Conservation (phyloP, 2,797 vertebrate species). For the Chromis chromis region DNA sequence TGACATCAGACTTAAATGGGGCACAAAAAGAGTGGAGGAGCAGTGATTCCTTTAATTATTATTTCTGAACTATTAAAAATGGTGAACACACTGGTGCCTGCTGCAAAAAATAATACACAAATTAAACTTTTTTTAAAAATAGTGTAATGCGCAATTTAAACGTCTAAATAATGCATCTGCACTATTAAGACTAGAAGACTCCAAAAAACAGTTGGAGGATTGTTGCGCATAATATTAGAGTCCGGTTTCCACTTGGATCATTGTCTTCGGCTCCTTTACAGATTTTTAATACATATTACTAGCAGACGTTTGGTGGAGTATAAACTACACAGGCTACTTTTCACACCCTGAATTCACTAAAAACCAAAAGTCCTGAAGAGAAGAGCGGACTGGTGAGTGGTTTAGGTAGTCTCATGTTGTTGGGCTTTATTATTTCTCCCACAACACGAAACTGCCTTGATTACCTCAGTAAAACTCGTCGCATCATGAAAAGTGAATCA, state of each 20-base stretch:
- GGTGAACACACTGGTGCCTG: background rate
- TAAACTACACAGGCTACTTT: background rate
- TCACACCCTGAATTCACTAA: background rate
- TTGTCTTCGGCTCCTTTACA: slow-evolving; percentile 5
- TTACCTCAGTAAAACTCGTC: slow-evolving; percentile 88
- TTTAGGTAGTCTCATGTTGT: slow-evolving; percentile 99
- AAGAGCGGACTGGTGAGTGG: slow-evolving; percentile 89
- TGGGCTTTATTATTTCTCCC: slow-evolving; percentile 92
- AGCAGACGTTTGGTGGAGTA: background rate
- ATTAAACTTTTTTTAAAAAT: background rate
- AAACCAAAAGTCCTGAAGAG: slow-evolving; percentile 41
- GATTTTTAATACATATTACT: slow-evolving; percentile 7
- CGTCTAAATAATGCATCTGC: background rate
- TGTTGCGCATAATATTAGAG: background rate
- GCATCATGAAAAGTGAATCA: slow-evolving; percentile 55
- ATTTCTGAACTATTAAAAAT: background rate
- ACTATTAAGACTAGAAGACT: background rate
- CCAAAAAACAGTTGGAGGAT: background rate
- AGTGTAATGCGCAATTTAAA: background rate
- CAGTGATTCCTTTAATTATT: background rate
- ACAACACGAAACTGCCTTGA: slow-evolving; percentile 98
- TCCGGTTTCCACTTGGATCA: background rate
- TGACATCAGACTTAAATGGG: slow-evolving; percentile 31
- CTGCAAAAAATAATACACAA: background rate
- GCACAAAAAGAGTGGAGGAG: background rate